These are phyloP conservation scores for Limosa lapponica DNA, from an alignment of 2,797 vertebrate species.

Conservation along the genomic window DNA sequence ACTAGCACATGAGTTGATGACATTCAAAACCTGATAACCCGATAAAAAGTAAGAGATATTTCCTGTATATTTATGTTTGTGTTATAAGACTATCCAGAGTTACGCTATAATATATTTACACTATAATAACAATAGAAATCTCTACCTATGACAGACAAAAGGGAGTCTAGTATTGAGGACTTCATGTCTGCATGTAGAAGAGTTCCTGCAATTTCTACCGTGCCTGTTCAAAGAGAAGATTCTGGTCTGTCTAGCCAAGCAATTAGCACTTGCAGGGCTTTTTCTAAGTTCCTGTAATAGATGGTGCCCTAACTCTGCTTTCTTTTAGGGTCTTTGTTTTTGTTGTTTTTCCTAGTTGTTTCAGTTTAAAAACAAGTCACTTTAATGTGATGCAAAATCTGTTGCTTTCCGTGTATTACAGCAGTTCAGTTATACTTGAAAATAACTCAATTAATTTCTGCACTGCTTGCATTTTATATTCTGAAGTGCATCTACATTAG, in stretches of 20 bases:
- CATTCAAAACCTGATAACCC: not conserved
- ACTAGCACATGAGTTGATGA: not conserved
- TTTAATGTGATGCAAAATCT: not conserved
- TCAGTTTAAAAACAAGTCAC: not conserved
- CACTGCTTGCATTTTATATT: not conserved
- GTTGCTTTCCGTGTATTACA: not conserved
- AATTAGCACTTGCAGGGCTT: not conserved
- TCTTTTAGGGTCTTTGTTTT: not conserved
- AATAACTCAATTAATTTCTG: not conserved
- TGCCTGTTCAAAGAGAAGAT: not conserved
- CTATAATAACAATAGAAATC: not conserved
- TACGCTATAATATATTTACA: not conserved
- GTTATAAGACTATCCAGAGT: not conserved
- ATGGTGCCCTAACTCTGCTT: not conserved
- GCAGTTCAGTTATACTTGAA: not conserved
- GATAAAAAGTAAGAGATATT: not conserved
- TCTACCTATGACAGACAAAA: not conserved
- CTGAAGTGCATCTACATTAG: not conserved
- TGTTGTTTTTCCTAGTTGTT: not conserved
- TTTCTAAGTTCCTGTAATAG: not conserved
- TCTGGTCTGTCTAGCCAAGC: not conserved
- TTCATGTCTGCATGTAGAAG: not conserved
- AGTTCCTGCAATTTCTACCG: not conserved
- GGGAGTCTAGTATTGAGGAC: not conserved
- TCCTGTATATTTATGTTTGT: not conserved